These are phyloP conservation scores for Stomatorhinus ivindoensis DNA, from an alignment of 2,113 vertebrate genomes.

Conservation along the genomic window DNA sequence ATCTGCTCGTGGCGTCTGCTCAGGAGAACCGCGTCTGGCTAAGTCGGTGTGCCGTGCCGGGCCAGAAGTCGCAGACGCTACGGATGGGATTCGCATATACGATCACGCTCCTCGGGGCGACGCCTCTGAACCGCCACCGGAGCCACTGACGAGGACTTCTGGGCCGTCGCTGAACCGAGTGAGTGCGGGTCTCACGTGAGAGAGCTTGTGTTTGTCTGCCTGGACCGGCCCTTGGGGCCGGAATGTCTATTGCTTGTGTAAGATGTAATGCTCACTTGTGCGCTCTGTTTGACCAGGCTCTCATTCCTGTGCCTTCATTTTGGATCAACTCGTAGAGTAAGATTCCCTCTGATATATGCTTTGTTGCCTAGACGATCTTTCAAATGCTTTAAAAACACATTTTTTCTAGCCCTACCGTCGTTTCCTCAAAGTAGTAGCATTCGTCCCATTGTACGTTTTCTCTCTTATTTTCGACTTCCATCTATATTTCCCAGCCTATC, in stretches of 20 bases:
- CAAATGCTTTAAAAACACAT: not conserved
- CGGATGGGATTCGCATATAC: not conserved
- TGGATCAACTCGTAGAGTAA: not conserved
- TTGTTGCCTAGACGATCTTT: not conserved
- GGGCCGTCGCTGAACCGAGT: not conserved
- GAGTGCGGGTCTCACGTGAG: not conserved
- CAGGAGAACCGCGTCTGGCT: not conserved
- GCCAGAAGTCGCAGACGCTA: not conserved
- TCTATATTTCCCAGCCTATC: not conserved
- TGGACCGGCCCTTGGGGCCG: not conserved
- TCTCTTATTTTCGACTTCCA: not conserved
- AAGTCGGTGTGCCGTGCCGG: not conserved
- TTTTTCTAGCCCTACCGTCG: not conserved
- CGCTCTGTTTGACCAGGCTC: not conserved
- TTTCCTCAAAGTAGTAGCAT: not conserved
- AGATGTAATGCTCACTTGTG: not conserved
- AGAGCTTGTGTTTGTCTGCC: not conserved
- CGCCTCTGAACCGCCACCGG: not conserved
- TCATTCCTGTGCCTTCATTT: not conserved
- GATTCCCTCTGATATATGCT: not conserved
- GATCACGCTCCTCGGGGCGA: not conserved
- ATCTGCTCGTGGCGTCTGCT: not conserved
- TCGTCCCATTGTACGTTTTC: not conserved
- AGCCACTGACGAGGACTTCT: not conserved
- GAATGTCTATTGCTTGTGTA: not conserved